phyloP scores from a whole-genome alignment of 2,888 invertebrate species.

The Tenthredo mesomela region DNA sequence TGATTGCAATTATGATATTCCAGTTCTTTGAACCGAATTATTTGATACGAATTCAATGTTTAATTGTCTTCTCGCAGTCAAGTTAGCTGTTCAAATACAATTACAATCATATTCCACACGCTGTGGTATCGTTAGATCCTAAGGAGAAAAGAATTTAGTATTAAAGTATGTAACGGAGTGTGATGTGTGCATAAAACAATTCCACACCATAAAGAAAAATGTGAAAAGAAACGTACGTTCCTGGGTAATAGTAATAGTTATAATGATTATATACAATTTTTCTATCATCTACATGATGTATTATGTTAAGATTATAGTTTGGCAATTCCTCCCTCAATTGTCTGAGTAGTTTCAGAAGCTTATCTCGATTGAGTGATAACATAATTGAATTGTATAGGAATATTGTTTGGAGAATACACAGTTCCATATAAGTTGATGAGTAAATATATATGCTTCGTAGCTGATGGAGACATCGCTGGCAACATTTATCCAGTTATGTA shows the following conservation, averaged over 20 bases:
- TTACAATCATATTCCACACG: neutral
- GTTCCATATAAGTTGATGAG: neutral
- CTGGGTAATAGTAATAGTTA: neutral
- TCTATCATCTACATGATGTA: neutral
- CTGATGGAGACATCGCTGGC: neutral
- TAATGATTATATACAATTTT: neutral
- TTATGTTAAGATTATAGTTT: neutral
- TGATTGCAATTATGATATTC: neutral
- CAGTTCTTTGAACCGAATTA: slow-evolving; percentile 7
- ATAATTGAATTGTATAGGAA: neutral
- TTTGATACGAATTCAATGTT: neutral
- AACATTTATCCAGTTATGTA: neutral
- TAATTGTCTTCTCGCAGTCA: neutral
- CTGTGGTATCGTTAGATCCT: neutral
- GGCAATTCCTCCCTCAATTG: neutral
- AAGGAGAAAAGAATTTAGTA: neutral
- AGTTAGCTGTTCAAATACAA: neutral
- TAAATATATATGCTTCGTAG: neutral
- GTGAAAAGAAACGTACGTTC: neutral
- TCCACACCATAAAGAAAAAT: neutral
- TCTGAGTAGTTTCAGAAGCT: neutral
- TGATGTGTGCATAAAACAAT: neutral
- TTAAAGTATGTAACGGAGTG: neutral
- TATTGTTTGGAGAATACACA: neutral
- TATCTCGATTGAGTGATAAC: slow-evolving; percentile 12